A percentile compares a stretch with the other conserved stretches of the same genome.
These are phyloP conservation scores for Cotesia chilonis DNA, from an alignment of 1,140 invertebrate species.

Conservation along the genomic window DNA sequence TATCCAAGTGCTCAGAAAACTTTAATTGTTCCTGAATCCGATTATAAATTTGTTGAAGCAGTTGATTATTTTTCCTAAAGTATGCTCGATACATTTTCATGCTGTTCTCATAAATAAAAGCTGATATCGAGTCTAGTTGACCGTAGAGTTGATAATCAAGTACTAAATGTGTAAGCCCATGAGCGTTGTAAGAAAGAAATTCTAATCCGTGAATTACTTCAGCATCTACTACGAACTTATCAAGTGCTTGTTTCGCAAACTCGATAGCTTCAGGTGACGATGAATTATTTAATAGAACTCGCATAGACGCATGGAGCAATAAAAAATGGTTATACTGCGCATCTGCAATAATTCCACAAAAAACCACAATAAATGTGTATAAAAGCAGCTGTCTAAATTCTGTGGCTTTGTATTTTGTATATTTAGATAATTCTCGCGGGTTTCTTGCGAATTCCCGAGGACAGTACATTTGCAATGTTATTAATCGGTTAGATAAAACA, in stretches of 20 bases:
- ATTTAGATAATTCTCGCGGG: slow-evolving; percentile 45
- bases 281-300: slow-evolving; percentile 41
- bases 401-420: slow-evolving; percentile 59
- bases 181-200: slow-evolving; percentile 46
- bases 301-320: slow-evolving; percentile 50
- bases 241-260: slow-evolving; percentile 33
- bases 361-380: slow-evolving; percentile 54
- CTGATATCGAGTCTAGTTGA: slow-evolving; percentile 53
- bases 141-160: slow-evolving; percentile 57
- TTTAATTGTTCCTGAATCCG: neutral
- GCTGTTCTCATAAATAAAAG: slow-evolving; percentile 63
- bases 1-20: neutral
- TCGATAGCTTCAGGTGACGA: slow-evolving; percentile 20
- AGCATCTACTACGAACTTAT: slow-evolving; percentile 35
- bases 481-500: neutral
- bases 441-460: slow-evolving; percentile 53
- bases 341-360: slow-evolving; percentile 39
- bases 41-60: slow-evolving; percentile 46
- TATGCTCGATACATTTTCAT: slow-evolving; percentile 51
- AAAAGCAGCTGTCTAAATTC: slow-evolving; percentile 59
- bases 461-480: slow-evolving; percentile 15
- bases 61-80: slow-evolving; percentile 41
- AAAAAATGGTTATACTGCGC: slow-evolving; percentile 56
- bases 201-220: slow-evolving; percentile 39
- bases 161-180: slow-evolving; percentile 53